Conservation (phyloP, 2,888 invertebrate species). For the Gryllus longicercus region DNA sequence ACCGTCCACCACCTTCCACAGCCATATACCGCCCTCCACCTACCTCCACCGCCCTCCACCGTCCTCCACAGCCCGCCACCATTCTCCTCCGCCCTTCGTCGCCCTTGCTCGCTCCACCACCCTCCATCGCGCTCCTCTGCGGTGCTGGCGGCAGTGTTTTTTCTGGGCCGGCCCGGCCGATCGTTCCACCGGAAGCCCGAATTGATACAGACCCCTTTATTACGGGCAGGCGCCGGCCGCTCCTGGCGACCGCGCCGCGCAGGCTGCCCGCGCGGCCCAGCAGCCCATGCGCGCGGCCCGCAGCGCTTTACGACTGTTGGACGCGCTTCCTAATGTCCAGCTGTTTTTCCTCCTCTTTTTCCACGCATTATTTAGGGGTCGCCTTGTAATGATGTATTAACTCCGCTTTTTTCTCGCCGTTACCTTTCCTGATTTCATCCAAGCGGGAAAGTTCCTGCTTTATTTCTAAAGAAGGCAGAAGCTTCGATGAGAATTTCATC, state of each 20-base stretch:
- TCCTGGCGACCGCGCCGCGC: background rate
- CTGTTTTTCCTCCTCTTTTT: too few relatives aligned
- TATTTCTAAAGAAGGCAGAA: too few relatives aligned
- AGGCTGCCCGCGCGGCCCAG: background rate
- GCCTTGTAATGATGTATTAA: too few relatives aligned
- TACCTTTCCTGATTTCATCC: too few relatives aligned
- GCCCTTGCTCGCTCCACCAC: background rate
- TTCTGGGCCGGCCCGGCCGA: background rate
- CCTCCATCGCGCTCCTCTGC: background rate
- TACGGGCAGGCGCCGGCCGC: background rate
- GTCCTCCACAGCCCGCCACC: background rate
- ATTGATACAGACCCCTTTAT: slow-evolving; percentile 17
- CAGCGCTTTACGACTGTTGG: background rate
- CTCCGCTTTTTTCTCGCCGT: too few relatives aligned
- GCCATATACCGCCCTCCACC: background rate
- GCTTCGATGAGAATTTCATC: too few relatives aligned
- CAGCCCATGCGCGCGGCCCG: background rate
- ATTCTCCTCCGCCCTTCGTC: background rate
- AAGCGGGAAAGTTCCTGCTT: too few relatives aligned
- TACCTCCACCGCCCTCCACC: background rate
- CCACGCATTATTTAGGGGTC: too few relatives aligned
- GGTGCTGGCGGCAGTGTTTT: background rate
- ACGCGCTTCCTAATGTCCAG: background rate
- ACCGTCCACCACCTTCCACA: too few relatives aligned
- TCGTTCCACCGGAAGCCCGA: background rate